phyloP scores from a whole-genome alignment of 2,113 vertebrate species.

The Pituophis catenifer region DNA sequence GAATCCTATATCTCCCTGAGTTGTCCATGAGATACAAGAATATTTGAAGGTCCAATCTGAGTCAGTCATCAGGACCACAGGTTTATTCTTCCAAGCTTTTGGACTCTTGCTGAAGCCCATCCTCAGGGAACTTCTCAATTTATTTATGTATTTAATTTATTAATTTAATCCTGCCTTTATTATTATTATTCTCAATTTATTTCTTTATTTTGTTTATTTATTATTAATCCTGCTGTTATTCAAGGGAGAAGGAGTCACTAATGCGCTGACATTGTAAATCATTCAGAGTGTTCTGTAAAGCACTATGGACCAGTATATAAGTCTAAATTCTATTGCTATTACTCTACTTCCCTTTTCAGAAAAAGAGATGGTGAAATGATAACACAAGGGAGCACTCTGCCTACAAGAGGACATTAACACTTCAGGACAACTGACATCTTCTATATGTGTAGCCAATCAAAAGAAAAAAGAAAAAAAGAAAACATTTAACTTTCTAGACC shows the following conservation, averaged over 20 bases:
- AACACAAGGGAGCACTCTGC: background rate
- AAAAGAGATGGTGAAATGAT: accelerated
- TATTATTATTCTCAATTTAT: background rate
- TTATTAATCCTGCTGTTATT: background rate
- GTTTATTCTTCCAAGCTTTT: background rate
- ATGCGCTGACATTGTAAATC: background rate
- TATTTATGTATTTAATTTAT: background rate
- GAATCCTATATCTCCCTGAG: background rate
- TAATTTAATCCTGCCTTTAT: background rate
- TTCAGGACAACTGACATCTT: background rate
- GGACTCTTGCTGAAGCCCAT: background rate
- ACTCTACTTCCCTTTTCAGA: constrained; percentile 17
- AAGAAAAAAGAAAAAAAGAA: constrained; percentile 2
- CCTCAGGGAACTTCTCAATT: background rate
- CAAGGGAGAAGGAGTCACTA: background rate
- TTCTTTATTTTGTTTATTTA: too few relatives aligned
- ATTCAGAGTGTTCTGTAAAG: background rate
- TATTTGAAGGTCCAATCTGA: background rate
- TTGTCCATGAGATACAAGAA: background rate
- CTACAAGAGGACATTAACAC: background rate
- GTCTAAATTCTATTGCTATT: background rate
- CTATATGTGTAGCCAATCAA: background rate
- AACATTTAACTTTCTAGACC: constrained; percentile 32
- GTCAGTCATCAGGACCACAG: background rate
- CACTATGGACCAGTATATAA: background rate